A percentile compares a stretch with the other conserved stretches of the same genome.
Evolutionary conservation across 1,140 invertebrate genomes (phyloP).

Genomic region (Cyclina sinensis): DNA sequence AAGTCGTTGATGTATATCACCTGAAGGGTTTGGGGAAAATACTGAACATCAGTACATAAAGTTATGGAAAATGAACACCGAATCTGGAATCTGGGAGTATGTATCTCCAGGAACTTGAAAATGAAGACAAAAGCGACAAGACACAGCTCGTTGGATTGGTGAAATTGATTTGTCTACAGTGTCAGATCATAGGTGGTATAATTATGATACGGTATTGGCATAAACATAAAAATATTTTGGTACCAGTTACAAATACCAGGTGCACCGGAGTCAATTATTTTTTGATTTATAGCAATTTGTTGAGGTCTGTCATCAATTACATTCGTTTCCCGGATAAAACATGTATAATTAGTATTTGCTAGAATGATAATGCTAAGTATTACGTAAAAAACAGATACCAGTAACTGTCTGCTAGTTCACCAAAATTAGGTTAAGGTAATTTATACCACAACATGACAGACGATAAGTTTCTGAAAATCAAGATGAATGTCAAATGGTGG

Average conservation of each 20-base stretch:
- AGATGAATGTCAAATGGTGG: not conserved
- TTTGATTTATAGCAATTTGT: not conserved
- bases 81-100: constrained; percentile 20
- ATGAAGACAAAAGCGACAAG: not conserved
- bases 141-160: not conserved
- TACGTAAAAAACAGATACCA: not conserved
- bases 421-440: not conserved
- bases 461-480: not conserved
- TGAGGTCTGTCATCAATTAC: not conserved
- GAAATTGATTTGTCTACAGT: not conserved
- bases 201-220: constrained; percentile 20
- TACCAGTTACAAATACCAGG: too few relatives aligned
- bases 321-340: not conserved
- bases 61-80: constrained; percentile 15
- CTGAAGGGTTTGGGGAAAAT: not conserved
- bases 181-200: not conserved
- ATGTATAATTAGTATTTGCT: not conserved
- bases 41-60: not conserved
- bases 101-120: not conserved
- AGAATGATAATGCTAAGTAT: not conserved
- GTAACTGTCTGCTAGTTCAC: not conserved
- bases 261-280: not conserved
- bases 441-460: not conserved
- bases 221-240: too few relatives aligned
- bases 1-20: constrained; percentile 1